These are phyloP conservation scores for Agelastica alni DNA, from an alignment of 2,888 invertebrate genomes.

Conservation along the genomic window DNA sequence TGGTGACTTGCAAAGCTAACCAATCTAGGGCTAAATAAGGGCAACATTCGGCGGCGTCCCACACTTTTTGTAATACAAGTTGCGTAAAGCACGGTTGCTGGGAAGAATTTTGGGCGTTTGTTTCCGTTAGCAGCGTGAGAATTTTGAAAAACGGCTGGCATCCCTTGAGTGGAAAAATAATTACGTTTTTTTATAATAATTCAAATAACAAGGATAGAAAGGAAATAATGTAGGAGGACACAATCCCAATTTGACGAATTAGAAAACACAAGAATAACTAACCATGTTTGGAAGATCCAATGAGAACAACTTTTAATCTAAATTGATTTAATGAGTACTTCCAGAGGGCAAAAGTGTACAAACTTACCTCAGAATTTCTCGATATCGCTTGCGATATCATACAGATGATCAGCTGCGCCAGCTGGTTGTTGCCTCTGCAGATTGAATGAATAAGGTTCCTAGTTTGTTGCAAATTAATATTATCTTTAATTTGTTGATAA, in stretches of 20 bases:
- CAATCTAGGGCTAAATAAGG: constrained; percentile 92
- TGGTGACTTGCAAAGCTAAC: constrained; percentile 81
- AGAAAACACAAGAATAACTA: too few species aligned
- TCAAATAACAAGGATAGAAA: constrained; percentile 23
- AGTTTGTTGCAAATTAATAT: constrained; percentile 89
- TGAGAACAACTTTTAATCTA: too few species aligned
- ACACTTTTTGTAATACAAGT: constrained; percentile 82
- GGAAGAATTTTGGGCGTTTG: constrained; percentile 58
- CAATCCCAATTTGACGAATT: too few species aligned
- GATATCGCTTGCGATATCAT: constrained; percentile 91
- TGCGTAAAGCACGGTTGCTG: constrained; percentile 91
- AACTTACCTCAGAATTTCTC: constrained; percentile 82
- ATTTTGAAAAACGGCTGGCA: constrained; percentile 93
- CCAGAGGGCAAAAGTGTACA: too few species aligned
- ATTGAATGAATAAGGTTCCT: constrained; percentile 89
- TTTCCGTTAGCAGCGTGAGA: constrained; percentile 82
- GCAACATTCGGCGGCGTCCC: constrained; percentile 89
- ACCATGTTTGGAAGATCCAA: too few species aligned
- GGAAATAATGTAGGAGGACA: too few species aligned
- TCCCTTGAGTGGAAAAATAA: constrained; percentile 62
- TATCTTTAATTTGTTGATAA: constrained; percentile 93
- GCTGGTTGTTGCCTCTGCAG: constrained; percentile 86
- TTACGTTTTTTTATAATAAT: too few species aligned
- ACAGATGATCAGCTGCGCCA: constrained; percentile 85
- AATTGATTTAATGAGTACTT: too few species aligned